phyloP scores from a whole-genome alignment of 2,113 vertebrate genomes.

The Prunella fulvescens region DNA sequence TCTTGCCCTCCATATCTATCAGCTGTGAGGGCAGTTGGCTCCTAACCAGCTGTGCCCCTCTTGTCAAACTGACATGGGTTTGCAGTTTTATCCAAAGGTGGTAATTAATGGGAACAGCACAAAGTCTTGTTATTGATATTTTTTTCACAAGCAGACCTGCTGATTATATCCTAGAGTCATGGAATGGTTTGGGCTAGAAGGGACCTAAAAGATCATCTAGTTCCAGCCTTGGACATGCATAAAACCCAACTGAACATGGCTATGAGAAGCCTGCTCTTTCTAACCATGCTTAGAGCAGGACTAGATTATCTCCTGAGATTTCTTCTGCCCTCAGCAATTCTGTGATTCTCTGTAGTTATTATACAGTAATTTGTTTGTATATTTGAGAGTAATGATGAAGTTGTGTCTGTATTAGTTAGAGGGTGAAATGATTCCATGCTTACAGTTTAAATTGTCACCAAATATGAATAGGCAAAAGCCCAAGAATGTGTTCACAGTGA shows the following conservation, averaged over 20 bases:
- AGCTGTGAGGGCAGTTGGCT: background rate
- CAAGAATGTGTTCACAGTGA: background rate
- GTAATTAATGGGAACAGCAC: background rate
- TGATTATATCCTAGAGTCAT: background rate
- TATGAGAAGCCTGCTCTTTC: background rate
- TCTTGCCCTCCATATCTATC: rapidly evolving
- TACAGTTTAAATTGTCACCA: background rate
- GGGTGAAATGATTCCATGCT: background rate
- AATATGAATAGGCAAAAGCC: background rate
- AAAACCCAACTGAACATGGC: background rate
- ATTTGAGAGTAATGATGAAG: background rate
- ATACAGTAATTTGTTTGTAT: background rate
- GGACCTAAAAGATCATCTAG: too few relatives aligned
- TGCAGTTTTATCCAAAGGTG: background rate
- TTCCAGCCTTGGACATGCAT: background rate
- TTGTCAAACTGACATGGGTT: background rate
- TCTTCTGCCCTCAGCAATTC: background rate
- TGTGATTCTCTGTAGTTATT: background rate
- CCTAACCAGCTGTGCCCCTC: background rate
- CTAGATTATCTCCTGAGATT: background rate
- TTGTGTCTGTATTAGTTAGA: background rate
- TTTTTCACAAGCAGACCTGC: background rate
- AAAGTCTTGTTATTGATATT: background rate
- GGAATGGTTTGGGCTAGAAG: background rate
- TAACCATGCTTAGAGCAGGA: background rate